Evolutionary conservation across 2,797 vertebrate species (phyloP).

Genomic region (Coracias cyanogaster): DNA sequence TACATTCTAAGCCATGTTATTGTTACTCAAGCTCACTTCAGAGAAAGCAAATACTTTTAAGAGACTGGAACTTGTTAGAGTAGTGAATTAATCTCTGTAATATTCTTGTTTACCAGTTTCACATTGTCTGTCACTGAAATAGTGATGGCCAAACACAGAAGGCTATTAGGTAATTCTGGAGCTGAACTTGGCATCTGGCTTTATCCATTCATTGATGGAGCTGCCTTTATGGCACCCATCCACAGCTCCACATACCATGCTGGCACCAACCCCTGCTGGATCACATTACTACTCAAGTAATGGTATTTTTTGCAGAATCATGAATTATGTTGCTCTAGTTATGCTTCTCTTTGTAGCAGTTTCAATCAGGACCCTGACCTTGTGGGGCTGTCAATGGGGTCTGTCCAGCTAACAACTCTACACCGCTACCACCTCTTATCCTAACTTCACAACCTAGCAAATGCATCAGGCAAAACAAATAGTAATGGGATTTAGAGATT

Average conservation of each 20-base stretch:
- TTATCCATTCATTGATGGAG: neutral
- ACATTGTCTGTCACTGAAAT: neutral
- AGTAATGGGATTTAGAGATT: neutral
- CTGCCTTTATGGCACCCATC: neutral
- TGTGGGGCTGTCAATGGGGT: rapidly evolving
- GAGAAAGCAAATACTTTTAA: neutral
- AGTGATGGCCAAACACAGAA: neutral
- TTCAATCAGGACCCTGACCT: neutral
- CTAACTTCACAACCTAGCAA: neutral
- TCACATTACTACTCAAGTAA: neutral
- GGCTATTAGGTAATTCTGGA: neutral
- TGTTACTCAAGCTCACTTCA: neutral
- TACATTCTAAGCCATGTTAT: neutral
- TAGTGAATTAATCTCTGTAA: neutral
- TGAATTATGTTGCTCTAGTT: neutral
- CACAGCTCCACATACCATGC: neutral
- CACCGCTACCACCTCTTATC: neutral
- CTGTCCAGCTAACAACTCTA: neutral
- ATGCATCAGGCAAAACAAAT: neutral
- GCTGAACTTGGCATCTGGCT: neutral
- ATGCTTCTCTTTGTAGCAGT: neutral
- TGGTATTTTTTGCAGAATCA: neutral
- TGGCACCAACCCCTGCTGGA: neutral
- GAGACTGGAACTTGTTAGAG: neutral
- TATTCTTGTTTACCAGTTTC: neutral